phyloP scores from a whole-genome alignment of 2,797 vertebrate genomes.

The Otolemur crassicaudatus region DNA sequence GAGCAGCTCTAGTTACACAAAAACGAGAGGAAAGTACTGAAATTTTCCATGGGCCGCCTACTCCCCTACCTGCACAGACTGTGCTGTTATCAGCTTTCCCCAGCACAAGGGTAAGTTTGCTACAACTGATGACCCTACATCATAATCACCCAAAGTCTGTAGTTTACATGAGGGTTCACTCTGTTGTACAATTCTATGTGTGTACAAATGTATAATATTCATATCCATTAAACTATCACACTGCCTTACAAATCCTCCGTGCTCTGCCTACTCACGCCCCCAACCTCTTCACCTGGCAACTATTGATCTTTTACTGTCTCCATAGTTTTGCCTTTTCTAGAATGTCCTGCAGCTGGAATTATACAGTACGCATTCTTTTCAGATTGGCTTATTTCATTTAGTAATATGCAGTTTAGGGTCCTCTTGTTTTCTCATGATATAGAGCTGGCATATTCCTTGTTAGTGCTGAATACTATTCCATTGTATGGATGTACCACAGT shows the following conservation, averaged over 20 bases:
- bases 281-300: background rate
- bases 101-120: too few relatives aligned
- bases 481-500: background rate
- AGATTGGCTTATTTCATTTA: background rate
- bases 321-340: background rate
- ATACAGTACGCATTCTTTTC: background rate
- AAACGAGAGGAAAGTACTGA: background rate
- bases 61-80: background rate
- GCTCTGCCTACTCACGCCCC: background rate
- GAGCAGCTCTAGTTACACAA: background rate
- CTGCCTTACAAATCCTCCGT: background rate
- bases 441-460: background rate
- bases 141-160: background rate
- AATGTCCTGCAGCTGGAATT: background rate
- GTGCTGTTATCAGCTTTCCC: background rate
- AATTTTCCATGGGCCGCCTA: background rate
- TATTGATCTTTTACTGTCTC: background rate
- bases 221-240: too few relatives aligned
- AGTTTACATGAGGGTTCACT: background rate
- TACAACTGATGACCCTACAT: background rate
- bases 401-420: background rate
- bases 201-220: background rate
- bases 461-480: background rate
- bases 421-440: background rate
- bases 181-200: background rate